phyloP scores from a whole-genome alignment of 2,797 vertebrate species.

The Sebastes steindachneri region DNA sequence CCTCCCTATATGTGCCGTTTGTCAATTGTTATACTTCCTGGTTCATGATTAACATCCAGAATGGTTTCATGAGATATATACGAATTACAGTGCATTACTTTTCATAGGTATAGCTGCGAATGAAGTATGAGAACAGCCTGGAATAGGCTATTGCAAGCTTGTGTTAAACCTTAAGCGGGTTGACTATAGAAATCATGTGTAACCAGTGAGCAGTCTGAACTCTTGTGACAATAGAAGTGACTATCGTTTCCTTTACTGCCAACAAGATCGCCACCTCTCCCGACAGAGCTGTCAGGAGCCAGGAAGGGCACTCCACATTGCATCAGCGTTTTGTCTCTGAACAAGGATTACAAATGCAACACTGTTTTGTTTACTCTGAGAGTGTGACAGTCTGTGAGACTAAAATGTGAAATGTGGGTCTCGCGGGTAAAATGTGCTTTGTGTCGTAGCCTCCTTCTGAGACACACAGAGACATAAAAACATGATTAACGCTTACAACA shows the following conservation, averaged over 20 bases:
- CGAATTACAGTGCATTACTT: too few species aligned
- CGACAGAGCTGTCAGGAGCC: slow-evolving; percentile 6
- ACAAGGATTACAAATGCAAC: background rate
- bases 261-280: background rate
- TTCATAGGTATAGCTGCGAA: too few species aligned
- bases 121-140: too few species aligned
- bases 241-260: background rate
- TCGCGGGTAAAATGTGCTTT: background rate
- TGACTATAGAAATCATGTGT: background rate
- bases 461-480: background rate
- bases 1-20: too few species aligned
- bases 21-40: too few species aligned
- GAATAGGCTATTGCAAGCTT: background rate
- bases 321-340: slow-evolving; percentile 12
- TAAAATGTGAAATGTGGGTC: slow-evolving; percentile 7
- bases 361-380: background rate
- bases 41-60: too few species aligned
- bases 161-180: background rate
- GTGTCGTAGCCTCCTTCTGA: background rate
- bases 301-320: background rate
- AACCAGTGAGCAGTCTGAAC: background rate
- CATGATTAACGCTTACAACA: background rate
- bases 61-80: too few species aligned
- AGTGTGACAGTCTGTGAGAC: slow-evolving; percentile 4
- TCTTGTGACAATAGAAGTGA: background rate